Evolutionary conservation across 2,888 invertebrate genomes (phyloP), one percentile per base, ranked within the genome.

Genomic region (Lycia hirtaria): DNA sequence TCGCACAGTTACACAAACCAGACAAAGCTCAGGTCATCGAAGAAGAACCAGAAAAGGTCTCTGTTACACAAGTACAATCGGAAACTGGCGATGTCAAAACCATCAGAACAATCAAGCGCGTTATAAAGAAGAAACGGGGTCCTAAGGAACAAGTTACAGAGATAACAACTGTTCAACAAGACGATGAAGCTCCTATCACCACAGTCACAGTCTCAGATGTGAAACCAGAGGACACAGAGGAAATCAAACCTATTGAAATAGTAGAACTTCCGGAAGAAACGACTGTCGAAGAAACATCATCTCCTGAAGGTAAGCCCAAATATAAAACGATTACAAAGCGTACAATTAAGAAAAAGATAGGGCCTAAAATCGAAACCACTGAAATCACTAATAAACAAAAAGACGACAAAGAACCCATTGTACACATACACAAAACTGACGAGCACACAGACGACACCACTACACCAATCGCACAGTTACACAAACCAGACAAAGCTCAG

Each of bases 371-470:
- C 68, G 76, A 57, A 78, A 75, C 86, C 17, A 89, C 92, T 1
- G 87, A 87, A 72, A 86, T 85, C 26, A 76, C 85, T 2, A 92
- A 91, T 14, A 76, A 85, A 60, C 81, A 61, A 71, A 86, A 78
- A 67, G 75, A 87, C 75, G 87, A 28, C 28, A 28, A 28, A 28
- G 28, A 28, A 28, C 28, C 28, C 2, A 9, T 28, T 9, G 2
- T 2, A 7, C 28, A 7, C 0, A 28, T 9, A 9, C 28, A 28
- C 28, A 28, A 1, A 1, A 28, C 28, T 1, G 28, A 28, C 9
- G 28, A 28, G n/a, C n/a, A 28, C 9, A 9, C 10, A 5, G 28
- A 28, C 2, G 28, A 28, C 28, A 28, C 28, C 2, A 28, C 28
- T n/a, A 28, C 28, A 28, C 4, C 28, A 28, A 9, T 28, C 1